Evolutionary conservation across 30 jellyfish, hydroid and myxozoan genomes (phyloP).

Genomic region (Catostylus mosaicus): DNA sequence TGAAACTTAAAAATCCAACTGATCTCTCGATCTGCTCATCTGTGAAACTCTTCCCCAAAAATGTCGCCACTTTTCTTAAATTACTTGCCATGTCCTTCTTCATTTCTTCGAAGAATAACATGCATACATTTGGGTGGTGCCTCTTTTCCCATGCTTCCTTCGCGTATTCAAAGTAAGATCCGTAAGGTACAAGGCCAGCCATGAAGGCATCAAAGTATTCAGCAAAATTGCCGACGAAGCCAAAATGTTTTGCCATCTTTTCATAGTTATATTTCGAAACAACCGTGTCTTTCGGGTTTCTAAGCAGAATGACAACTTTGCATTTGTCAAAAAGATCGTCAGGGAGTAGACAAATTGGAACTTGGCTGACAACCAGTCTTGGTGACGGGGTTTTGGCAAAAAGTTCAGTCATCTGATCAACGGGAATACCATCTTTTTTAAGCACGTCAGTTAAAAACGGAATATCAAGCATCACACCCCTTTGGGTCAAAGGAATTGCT

Average conservation of each 20-base stretch:
- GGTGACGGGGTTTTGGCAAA: constrained; percentile 3
- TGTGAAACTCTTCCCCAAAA: not conserved
- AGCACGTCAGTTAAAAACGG: not conserved
- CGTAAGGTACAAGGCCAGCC: constrained; percentile 11
- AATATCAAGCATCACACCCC: not conserved
- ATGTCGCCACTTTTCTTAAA: not conserved
- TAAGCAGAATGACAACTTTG: constrained; percentile 11
- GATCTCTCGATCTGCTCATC: constrained; percentile 11
- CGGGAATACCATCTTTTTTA: not conserved
- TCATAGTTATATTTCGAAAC: constrained; percentile 26
- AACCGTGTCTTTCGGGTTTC: constrained; percentile 50
- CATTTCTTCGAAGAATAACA: constrained; percentile 36
- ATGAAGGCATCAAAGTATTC: constrained; percentile 24
- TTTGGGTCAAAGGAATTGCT: not conserved
- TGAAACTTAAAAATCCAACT: constrained; percentile 17
- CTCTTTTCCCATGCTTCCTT: constrained; percentile 24
- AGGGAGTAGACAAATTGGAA: constrained; percentile 4
- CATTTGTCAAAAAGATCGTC: constrained; percentile 8
- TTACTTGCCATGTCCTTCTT: constrained; percentile 14
- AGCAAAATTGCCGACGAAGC: not conserved
- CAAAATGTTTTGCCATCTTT: not conserved
- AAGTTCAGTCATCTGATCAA: not conserved
- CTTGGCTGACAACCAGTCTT: constrained; percentile 10
- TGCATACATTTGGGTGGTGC: constrained; percentile 39
- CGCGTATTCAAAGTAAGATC: constrained; percentile 30